These are phyloP conservation scores for Esox masquinongy DNA, from an alignment of 2,797 vertebrate species.

Conservation along the genomic window DNA sequence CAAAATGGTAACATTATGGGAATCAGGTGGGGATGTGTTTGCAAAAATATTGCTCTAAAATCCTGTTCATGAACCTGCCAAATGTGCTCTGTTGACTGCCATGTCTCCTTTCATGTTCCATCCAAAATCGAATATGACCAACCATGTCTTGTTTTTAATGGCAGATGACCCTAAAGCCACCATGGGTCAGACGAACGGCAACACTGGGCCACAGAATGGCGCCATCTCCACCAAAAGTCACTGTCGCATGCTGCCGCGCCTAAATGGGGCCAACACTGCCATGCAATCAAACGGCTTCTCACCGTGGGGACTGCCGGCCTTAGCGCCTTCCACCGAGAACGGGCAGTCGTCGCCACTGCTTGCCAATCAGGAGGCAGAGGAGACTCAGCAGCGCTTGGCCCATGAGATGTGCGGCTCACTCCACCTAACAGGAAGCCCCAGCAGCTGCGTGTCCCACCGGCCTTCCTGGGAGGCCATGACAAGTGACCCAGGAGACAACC, in stretches of 20 bases:
- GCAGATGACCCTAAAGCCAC: conserved; percentile 81
- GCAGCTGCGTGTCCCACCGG: conserved; percentile 77
- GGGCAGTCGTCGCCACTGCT: conserved; percentile 23
- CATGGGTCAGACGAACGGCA: conserved; percentile 79
- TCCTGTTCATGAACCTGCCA: conserved; percentile 9
- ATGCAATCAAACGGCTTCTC: conserved; percentile 49
- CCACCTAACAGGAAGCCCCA: conserved; percentile 82
- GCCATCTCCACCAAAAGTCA: conserved; percentile 67
- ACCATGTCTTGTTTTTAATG: conserved; percentile 66
- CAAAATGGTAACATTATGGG: not conserved
- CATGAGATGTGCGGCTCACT: conserved; percentile 89
- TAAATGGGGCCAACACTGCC: conserved; percentile 60
- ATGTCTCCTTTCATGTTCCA: conserved; percentile 1
- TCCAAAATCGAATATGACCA: conserved; percentile 16
- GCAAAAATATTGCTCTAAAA: conserved; percentile 17
- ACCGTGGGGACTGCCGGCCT: conserved; percentile 15
- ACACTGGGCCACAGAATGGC: conserved; percentile 71
- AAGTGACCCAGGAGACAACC: conserved; percentile 73
- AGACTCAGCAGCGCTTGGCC: not conserved
- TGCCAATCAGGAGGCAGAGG: conserved; percentile 43
- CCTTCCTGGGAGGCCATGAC: conserved; percentile 66
- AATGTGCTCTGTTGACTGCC: not conserved
- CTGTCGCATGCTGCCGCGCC: conserved; percentile 28
- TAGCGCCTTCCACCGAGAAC: conserved; percentile 7
- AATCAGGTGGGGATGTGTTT: conserved; percentile 13